Evolutionary conservation across 2,797 vertebrate species (phyloP).

Genomic region (Mus minutoides): DNA sequence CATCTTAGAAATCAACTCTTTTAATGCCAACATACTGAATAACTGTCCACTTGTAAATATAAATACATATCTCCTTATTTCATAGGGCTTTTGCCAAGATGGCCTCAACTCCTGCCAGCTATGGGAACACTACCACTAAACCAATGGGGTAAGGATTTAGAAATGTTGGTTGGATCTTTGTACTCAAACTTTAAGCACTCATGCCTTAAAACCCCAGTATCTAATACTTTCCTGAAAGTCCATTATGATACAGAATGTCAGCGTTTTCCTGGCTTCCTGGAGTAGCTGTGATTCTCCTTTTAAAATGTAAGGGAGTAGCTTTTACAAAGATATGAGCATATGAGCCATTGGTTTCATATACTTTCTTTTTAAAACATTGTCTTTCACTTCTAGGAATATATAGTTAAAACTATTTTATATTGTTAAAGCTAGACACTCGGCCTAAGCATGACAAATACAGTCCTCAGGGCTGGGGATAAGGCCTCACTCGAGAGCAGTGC

Average conservation of each 20-base stretch:
- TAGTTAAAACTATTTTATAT: slow-evolving; percentile 36
- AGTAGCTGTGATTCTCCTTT: slow-evolving; percentile 46
- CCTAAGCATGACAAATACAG: background rate
- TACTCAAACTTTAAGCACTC: slow-evolving; percentile 6
- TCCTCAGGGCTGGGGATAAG: background rate
- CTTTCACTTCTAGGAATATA: slow-evolving; percentile 50
- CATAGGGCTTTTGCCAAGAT: slow-evolving; percentile 97
- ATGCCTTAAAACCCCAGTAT: background rate
- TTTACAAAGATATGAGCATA: background rate
- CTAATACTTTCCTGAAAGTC: slow-evolving; percentile 23
- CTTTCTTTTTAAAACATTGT: slow-evolving; percentile 28
- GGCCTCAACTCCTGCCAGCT: slow-evolving; percentile 94
- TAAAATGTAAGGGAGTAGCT: slow-evolving; percentile 37
- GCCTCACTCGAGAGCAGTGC: background rate
- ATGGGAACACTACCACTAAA: slow-evolving; percentile 93
- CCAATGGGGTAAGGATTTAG: slow-evolving; percentile 92
- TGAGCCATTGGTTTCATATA: background rate
- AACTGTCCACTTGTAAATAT: slow-evolving; percentile 64
- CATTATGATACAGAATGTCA: slow-evolving; percentile 5
- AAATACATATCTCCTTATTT: slow-evolving; percentile 71
- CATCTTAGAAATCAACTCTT: slow-evolving; percentile 54
- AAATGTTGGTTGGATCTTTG: slow-evolving; percentile 13
- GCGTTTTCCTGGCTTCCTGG: background rate
- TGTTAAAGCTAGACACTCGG: background rate
- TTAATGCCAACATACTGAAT: slow-evolving; percentile 40